Evolutionary conservation across 1,140 invertebrate species (phyloP).

Genomic region (Mactra quadrangularis): DNA sequence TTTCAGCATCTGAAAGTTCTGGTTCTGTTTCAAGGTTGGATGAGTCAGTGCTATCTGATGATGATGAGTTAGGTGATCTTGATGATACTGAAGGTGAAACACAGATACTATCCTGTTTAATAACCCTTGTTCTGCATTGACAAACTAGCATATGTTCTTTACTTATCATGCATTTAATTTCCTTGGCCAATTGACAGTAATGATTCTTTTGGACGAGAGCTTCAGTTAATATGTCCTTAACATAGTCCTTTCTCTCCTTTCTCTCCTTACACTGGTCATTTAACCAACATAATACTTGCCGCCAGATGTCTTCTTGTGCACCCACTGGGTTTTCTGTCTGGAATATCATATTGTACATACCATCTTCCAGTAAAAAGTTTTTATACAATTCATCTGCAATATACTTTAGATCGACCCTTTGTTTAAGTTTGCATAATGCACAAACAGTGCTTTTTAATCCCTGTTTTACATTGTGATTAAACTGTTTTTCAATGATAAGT

Average conservation of each 20-base stretch:
- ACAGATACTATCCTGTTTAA: too few species aligned
- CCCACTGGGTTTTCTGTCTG: not conserved
- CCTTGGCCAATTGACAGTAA: not conserved
- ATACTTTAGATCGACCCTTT: conserved; percentile 7
- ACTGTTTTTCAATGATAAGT: not conserved
- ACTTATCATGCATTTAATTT: not conserved
- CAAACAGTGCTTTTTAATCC: not conserved
- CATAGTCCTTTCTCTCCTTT: not conserved
- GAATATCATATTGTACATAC: conserved; percentile 2
- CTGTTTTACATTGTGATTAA: not conserved
- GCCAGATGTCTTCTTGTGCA: not conserved
- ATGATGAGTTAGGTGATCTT: not conserved
- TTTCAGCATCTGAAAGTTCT: too few species aligned
- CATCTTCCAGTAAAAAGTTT: not conserved
- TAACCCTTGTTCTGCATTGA: not conserved
- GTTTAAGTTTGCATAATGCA: not conserved
- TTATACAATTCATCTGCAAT: conserved; percentile 10
- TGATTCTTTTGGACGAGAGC: not conserved
- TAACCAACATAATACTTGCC: not conserved
- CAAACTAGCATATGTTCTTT: not conserved
- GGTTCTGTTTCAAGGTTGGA: too few species aligned
- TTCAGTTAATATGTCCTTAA: not conserved
- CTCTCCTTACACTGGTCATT: not conserved
- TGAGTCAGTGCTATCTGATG: too few species aligned
- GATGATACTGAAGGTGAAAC: conserved; percentile 1